phyloP scores from a whole-genome alignment of 1,140 invertebrate species.

The Drosophila biarmipes region DNA sequence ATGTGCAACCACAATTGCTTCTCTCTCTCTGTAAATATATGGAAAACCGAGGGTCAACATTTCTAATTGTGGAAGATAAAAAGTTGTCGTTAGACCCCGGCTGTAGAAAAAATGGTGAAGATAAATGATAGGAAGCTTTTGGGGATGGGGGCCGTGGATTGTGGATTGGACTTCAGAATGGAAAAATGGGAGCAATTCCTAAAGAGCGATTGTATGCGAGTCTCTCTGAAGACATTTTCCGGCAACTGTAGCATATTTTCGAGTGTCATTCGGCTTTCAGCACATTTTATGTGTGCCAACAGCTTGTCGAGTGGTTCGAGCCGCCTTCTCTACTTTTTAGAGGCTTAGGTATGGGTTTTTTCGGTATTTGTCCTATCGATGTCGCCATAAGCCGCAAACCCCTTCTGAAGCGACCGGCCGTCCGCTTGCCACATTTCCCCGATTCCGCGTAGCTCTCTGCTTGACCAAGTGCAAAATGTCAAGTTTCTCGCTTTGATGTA shows the following conservation, averaged over 20 bases:
- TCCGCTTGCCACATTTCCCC: conserved; percentile 40
- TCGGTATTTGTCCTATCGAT: conserved; percentile 77
- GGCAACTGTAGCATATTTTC: conserved; percentile 80
- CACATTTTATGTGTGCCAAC: conserved; percentile 75
- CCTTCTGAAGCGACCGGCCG: conserved; percentile 55
- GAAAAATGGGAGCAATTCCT: conserved; percentile 20
- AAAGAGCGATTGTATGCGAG: conserved; percentile 7
- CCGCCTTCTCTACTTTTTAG: conserved; percentile 11
- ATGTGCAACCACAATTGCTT: neutral
- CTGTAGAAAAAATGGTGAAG: conserved; percentile 48
- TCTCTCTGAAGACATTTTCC: conserved; percentile 50
- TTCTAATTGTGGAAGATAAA: conserved; percentile 81
- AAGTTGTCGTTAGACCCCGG: conserved; percentile 59
- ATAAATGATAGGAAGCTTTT: conserved; percentile 73
- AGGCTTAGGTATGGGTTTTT: conserved; percentile 22
- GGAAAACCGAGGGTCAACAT: conserved; percentile 50
- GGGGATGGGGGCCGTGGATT: conserved; percentile 28
- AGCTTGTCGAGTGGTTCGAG: conserved; percentile 71
- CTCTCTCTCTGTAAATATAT: conserved; percentile 29
- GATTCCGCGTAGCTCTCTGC: conserved; percentile 43
- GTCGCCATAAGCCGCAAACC: conserved; percentile 75
- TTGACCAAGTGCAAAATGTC: conserved; percentile 82
- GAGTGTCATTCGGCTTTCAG: conserved; percentile 74
- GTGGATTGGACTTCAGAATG: conserved; percentile 27
- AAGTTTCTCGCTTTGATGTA: conserved; percentile 77